Evolutionary conservation across 2,113 vertebrate genomes (phyloP).

Genomic region (Condylura cristata): DNA sequence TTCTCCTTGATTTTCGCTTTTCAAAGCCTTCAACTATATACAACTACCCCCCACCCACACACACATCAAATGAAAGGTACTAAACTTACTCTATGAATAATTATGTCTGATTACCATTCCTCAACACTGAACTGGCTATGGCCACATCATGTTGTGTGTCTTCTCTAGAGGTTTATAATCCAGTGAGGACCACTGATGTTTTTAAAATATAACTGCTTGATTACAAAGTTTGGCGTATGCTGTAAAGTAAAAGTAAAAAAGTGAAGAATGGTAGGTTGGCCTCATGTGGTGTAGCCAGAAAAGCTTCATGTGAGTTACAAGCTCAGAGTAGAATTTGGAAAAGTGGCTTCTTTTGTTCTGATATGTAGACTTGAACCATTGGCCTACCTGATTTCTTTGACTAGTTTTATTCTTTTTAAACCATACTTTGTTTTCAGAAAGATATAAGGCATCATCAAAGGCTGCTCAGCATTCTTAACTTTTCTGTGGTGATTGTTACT

Average conservation of each 20-base stretch:
- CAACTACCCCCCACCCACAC: background rate
- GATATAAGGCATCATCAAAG: background rate
- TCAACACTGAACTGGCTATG: background rate
- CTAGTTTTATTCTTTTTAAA: background rate
- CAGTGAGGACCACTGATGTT: background rate
- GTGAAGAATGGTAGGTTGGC: background rate
- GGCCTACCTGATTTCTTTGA: background rate
- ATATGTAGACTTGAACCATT: background rate
- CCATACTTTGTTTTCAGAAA: background rate
- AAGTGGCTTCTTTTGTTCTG: background rate
- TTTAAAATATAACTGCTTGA: background rate
- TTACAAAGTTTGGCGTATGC: background rate
- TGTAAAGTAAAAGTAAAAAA: background rate
- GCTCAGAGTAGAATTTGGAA: background rate
- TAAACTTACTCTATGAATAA: background rate
- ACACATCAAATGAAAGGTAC: background rate
- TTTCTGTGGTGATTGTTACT: background rate
- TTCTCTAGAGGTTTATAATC: background rate
- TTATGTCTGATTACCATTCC: background rate
- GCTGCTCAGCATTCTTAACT: background rate
- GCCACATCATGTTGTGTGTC: background rate
- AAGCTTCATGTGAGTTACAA: background rate
- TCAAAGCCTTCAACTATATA: background rate
- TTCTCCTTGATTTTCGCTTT: background rate
- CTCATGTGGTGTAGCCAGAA: background rate